Conservation (phyloP, 2,113 vertebrate genomes). For the Myrmecophaga tridactyla region DNA sequence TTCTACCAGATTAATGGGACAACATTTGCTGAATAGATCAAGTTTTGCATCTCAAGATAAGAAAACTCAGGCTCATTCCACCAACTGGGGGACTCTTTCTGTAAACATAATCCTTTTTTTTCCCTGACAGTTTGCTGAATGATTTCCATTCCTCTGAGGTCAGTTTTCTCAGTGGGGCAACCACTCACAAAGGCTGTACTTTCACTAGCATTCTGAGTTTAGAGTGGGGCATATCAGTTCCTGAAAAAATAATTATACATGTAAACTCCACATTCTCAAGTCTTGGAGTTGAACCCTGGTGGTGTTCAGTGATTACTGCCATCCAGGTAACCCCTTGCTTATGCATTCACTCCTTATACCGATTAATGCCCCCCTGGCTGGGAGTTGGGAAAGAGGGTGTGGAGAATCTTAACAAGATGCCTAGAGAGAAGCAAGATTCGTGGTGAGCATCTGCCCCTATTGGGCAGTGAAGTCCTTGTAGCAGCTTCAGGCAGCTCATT, state of each 20-base stretch:
- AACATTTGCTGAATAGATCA: background rate
- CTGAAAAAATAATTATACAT: background rate
- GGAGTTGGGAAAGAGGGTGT: background rate
- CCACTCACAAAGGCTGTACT: background rate
- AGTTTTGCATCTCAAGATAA: background rate
- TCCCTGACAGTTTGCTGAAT: background rate
- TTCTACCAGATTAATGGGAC: background rate
- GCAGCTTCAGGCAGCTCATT: background rate
- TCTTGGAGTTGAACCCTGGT: background rate
- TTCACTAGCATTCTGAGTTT: background rate
- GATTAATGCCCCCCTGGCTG: background rate
- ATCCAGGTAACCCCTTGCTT: background rate
- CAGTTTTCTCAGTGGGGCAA: background rate
- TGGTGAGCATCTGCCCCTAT: background rate
- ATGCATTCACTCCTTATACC: background rate
- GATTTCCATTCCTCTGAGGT: background rate
- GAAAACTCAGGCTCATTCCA: background rate
- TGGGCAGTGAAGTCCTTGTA: background rate
- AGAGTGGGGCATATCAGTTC: background rate
- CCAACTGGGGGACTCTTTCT: background rate
- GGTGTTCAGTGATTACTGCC: background rate
- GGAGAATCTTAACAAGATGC: background rate
- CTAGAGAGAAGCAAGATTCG: background rate
- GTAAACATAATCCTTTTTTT: background rate
- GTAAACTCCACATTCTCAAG: background rate